Base-by-base conservation (phyloP, 2,797 vertebrate species). In the Semaprochilodus insignis region DNA sequence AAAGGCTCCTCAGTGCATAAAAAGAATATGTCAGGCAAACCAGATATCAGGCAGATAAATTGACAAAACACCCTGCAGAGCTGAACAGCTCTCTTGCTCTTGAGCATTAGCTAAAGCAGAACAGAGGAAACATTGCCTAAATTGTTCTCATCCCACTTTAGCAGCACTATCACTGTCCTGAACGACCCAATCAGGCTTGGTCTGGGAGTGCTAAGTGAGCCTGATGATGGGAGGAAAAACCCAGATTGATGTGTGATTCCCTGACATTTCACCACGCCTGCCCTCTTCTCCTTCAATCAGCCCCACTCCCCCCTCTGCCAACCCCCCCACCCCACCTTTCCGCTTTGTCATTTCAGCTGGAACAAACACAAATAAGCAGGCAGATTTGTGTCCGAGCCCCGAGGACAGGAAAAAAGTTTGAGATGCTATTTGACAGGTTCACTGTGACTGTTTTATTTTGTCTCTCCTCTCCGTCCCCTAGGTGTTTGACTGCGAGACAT, bases 401-500 rank as follows among this genome's bases (percentile, higher is more conserved):
- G 93, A 93, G 96, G 97, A 97, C 94, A 95, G 95, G 93, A 94
- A 87, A 48, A 96, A 97, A 97, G 96, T 97, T 97, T 97, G 96
- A 97, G 97, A 98, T 97, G 97, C 97, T 97, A 97, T 99, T 99
- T 98, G 97, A 97, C 97, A 96, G 97, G 97, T 97, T 98, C 95
- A 95, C 96, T 93, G 95, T 92, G 94, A 95, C 95, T 93, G 94
- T 96, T 97, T 97, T 96, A 95, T 97, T 96, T 96, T 92, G 96
- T 94, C 93, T 95, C 94, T 96, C 95, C 95, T 94, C 95, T 96
- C 93, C 94, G 94, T 98, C 97, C 98, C 98, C 96, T 93, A 97
- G 98, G 98, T 98, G 97, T 97, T 98, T 97, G 97, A 97, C 97
- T 97, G 97, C 95, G 97, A 99, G 98, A 98, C 98, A 98, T 99